A percentile compares a stretch with the other conserved stretches of the same genome.
These are phyloP conservation scores for Mirza zaza DNA, from an alignment of 2,113 vertebrate species.

Conservation along the genomic window DNA sequence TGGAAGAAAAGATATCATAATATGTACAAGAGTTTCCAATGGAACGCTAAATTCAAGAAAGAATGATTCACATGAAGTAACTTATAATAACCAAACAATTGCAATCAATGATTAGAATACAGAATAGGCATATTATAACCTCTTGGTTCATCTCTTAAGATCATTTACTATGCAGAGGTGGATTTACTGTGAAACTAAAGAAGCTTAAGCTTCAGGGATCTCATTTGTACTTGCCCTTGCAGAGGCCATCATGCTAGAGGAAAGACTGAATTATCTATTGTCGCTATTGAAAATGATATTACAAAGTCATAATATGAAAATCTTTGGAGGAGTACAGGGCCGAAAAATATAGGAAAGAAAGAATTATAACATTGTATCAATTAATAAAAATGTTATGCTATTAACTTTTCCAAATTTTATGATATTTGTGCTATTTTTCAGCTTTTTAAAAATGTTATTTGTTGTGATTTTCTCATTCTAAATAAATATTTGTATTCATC, in stretches of 20 bases:
- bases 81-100: background rate
- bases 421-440: background rate
- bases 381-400: background rate
- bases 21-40: constrained; percentile 2
- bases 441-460: background rate
- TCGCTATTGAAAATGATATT: background rate
- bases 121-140: background rate
- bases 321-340: background rate
- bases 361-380: background rate
- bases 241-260: background rate
- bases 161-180: background rate
- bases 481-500: background rate
- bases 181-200: constrained; percentile 26
- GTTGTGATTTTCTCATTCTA: background rate
- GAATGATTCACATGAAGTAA: background rate
- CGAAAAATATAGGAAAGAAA: background rate
- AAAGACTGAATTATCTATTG: background rate
- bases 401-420: background rate
- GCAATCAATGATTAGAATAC: background rate
- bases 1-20: constrained; percentile 3
- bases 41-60: background rate
- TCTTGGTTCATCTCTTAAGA: constrained; percentile 29
- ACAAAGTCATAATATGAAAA: background rate
- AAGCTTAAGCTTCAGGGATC: background rate
- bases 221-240: background rate